Evolutionary conservation across 2,113 vertebrate genomes (phyloP).

Genomic region (Passer montanus): DNA sequence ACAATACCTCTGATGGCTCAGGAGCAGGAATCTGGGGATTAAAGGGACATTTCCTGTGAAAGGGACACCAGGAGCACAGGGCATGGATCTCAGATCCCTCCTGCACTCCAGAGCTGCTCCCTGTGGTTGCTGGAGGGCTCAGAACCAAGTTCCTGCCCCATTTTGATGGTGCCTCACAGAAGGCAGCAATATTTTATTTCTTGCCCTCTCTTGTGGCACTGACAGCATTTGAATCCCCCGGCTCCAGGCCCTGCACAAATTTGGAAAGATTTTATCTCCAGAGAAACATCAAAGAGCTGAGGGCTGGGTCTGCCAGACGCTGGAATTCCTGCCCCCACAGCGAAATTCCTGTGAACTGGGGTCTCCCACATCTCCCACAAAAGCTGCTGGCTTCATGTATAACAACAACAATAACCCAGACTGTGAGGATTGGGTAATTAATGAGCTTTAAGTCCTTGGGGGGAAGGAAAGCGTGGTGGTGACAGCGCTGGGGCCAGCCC

Average conservation of each 20-base stretch:
- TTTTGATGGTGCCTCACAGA: neutral
- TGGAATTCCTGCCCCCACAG: neutral
- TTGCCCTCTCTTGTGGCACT: neutral
- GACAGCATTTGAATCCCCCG: neutral
- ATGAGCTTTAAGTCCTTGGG: neutral
- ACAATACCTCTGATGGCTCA: neutral
- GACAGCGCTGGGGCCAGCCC: neutral
- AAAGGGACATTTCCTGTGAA: neutral
- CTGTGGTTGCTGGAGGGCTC: neutral
- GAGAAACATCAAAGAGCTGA: neutral
- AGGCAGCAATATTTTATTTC: neutral
- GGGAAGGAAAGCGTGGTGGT: neutral
- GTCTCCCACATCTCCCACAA: conserved; percentile 36
- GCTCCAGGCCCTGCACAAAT: neutral
- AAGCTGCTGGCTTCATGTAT: neutral
- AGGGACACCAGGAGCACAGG: neutral
- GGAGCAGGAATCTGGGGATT: neutral
- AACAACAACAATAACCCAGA: neutral
- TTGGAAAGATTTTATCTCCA: neutral
- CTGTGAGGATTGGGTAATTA: neutral
- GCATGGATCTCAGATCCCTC: neutral
- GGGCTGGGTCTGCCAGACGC: neutral
- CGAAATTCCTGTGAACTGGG: neutral
- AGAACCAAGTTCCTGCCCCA: neutral
- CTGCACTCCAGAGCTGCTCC: neutral